Conservation (phyloP, 2,888 invertebrate species). For the Netelia melanura region DNA sequence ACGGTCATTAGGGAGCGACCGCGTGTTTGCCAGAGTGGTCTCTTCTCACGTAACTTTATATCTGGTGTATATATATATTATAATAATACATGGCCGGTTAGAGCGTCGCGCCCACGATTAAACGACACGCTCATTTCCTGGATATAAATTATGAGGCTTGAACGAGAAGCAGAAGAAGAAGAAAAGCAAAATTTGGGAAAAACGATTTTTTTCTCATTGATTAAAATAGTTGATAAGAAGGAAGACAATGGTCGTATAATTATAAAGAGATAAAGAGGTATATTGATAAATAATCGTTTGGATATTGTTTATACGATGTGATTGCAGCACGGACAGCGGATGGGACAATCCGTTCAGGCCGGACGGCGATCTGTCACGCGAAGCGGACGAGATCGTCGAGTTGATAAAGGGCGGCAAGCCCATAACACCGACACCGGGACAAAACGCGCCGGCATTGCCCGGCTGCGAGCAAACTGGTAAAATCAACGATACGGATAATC, state of each 20-base stretch:
- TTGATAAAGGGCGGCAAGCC: conserved; percentile 96
- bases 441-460: conserved; percentile 86
- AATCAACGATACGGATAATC: conserved; percentile 74
- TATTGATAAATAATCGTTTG: conserved; percentile 24
- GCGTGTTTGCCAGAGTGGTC: conserved; percentile 62
- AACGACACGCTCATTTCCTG: conserved; percentile 64
- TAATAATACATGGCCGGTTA: conserved; percentile 30
- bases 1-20: conserved; percentile 74
- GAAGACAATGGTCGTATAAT: not conserved
- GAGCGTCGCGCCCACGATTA: conserved; percentile 62
- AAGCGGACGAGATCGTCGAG: conserved; percentile 98
- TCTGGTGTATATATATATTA: conserved; percentile 24
- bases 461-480: conserved; percentile 82
- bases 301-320: conserved; percentile 43
- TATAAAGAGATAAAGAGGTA: conserved; percentile 23
- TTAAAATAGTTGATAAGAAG: conserved; percentile 7
- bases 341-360: conserved; percentile 99
- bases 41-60: conserved; percentile 70
- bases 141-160: conserved; percentile 49
- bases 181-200: conserved; percentile 17
- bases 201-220: conserved; percentile 6
- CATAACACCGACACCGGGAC: conserved; percentile 88
- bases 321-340: conserved; percentile 95
- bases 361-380: conserved; percentile 96
- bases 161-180: not conserved